Evolutionary conservation across 2,888 invertebrate genomes (phyloP).

Genomic region (Flexamia atlantica): DNA sequence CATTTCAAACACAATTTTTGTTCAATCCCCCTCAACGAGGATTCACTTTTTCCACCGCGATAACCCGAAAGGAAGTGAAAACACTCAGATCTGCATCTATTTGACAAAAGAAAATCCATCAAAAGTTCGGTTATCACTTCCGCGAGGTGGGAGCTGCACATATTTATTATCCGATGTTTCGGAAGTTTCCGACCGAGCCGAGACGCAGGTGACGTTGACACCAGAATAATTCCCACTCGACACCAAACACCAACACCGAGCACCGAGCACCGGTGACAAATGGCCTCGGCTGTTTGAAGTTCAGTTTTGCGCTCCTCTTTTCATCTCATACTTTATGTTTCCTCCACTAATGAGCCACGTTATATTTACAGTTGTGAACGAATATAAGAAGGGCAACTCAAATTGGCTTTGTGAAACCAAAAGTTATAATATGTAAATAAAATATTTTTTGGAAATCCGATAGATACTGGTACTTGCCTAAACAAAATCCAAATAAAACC

Average conservation of each 20-base stretch:
- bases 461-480: too few relatives aligned
- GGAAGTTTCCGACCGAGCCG: conserved; percentile 11
- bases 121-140: conserved; percentile 12
- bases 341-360: conserved; percentile 13
- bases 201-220: conserved; percentile 20
- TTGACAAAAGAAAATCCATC: conserved; percentile 28
- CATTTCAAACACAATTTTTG: too few relatives aligned
- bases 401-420: too few relatives aligned
- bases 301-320: conserved; percentile 1
- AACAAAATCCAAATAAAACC: too few relatives aligned
- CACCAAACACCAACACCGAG: conserved; percentile 23
- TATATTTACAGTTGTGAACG: too few relatives aligned
- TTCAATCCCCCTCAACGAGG: too few relatives aligned
- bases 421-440: too few relatives aligned
- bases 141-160: background rate
- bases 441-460: too few relatives aligned
- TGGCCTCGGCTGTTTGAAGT: conserved; percentile 40
- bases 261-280: conserved; percentile 47
- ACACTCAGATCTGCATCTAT: background rate
- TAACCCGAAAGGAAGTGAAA: background rate
- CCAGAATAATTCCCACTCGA: conserved; percentile 33
- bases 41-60: too few relatives aligned
- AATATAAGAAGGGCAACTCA: too few relatives aligned
- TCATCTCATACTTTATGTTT: conserved; percentile 7
- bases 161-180: conserved; percentile 17